Conservation (phyloP, 2,888 invertebrate species). For the Drosophila quinaria region DNA sequence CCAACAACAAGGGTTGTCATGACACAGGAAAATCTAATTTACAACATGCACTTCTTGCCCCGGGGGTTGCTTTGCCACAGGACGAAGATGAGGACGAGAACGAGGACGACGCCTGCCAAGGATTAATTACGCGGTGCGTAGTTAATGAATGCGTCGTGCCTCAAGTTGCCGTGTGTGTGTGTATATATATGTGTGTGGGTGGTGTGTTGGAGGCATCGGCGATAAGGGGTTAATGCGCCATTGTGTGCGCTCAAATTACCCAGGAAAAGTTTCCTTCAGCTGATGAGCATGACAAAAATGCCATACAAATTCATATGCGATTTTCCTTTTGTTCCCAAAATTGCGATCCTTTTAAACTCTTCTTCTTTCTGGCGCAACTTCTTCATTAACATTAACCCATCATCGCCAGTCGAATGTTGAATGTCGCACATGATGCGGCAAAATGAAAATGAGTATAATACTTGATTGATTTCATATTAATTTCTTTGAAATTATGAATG, state of each 20-base stretch:
- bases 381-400: conserved; percentile 64
- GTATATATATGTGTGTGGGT: not conserved
- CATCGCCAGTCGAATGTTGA: conserved; percentile 16
- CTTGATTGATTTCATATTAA: conserved; percentile 79
- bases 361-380: conserved; percentile 54
- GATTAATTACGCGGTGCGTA: conserved; percentile 75
- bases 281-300: conserved; percentile 73
- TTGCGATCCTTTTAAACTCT: conserved; percentile 42
- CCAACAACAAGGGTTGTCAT: conserved; percentile 69
- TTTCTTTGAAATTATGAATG: conserved; percentile 69
- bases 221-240: conserved; percentile 77
- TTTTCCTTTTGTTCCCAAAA: conserved; percentile 24
- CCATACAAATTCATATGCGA: conserved; percentile 44
- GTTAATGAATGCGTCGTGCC: conserved; percentile 66
- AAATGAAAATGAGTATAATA: conserved; percentile 48
- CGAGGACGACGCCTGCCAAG: conserved; percentile 44
- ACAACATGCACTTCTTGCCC: conserved; percentile 71
- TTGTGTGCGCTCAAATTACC: conserved; percentile 72
- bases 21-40: conserved; percentile 80
- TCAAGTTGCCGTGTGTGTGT: not conserved
- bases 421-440: conserved; percentile 56
- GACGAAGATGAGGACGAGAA: not conserved
- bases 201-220: conserved; percentile 15
- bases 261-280: conserved; percentile 41
- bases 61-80: conserved; percentile 53